These are phyloP conservation scores for Phragmatobia fuliginosa DNA, from an alignment of 2,888 invertebrate genomes.

Conservation along the genomic window DNA sequence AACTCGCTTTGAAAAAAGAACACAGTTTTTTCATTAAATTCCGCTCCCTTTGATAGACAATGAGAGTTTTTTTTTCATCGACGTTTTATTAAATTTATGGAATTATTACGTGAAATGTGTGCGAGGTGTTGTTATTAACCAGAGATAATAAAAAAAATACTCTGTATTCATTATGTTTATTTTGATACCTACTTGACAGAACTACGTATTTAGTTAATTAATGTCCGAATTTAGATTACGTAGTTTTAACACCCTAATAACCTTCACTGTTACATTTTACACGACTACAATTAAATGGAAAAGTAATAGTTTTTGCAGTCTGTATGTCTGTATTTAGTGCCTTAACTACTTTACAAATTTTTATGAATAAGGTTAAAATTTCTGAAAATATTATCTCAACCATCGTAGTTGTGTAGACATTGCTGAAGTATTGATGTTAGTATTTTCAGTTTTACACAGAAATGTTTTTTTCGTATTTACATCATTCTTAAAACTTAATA, in stretches of 20 bases:
- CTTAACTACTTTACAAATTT: no score
- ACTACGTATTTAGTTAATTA: background rate
- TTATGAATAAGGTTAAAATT: no score
- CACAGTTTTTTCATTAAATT: background rate
- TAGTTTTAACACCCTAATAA: background rate
- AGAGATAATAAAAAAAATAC: conserved; percentile 8
- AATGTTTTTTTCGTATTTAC: background rate
- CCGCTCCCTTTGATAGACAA: background rate
- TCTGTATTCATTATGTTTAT: background rate
- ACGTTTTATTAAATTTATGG: conserved; percentile 11
- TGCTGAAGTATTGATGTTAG: background rate
- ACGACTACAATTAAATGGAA: no score
- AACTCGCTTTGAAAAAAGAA: conserved; percentile 20
- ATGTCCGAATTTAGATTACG: background rate
- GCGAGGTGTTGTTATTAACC: conserved; percentile 12
- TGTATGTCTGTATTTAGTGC: no score
- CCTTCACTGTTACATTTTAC: no score
- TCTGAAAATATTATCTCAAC: background rate
- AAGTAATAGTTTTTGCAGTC: no score
- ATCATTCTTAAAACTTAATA: background rate
- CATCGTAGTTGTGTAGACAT: background rate
- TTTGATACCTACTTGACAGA: background rate
- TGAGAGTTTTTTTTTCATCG: background rate
- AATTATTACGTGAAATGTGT: conserved; percentile 14
- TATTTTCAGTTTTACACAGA: background rate